Base-by-base conservation (phyloP, 2,113 vertebrate species). In the Gymnobelideus leadbeateri region DNA sequence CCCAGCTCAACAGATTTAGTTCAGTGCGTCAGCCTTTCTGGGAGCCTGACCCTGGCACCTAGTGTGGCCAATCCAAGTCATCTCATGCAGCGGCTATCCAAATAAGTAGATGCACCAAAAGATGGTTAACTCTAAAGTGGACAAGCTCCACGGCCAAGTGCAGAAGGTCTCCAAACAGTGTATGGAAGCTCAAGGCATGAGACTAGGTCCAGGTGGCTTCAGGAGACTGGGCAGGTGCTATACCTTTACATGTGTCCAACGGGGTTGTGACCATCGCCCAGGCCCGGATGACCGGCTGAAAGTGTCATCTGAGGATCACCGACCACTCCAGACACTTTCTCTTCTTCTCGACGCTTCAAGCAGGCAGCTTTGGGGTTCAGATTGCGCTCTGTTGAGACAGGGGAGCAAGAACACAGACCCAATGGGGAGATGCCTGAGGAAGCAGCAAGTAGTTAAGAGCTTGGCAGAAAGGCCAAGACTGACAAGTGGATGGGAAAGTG, bases 321-420 rank as follows among this genome's bases (percentile, higher is more conserved):
- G 26, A 99, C 99, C 92, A 99, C 99, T 47, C 99, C 99, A 0
- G 99, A 99, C 96, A 99, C 99, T 95, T 99, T 99, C 98, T 99
- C 99, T 93, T 99, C 99, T 97, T 99, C 99, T 1, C 99, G 98
- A 3, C 99, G 99, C 97, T 99, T 99, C 99, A 99, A 98, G 99
- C 99, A 99, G 94, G 99, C 99, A 0, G 99, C 99, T 98, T 99
- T 99, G 49, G 99, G 99, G 98, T 99, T 99, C 97, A 99, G 99
- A 98, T 99, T 99, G 93, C 99, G 99, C 98, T 99, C 99, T 99
- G 94, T 37, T 84, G 95, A 94, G 95, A 89, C 52, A 96, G 90
- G 97, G 90, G 97, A 55, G 96, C 77, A 97, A 37, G 97, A 97
- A 90, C 91, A 93, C 61, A 94, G 91, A 91, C 92, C 92, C 25